phyloP scores from a whole-genome alignment of 1,140 invertebrate genomes.

The Formica exsecta region DNA sequence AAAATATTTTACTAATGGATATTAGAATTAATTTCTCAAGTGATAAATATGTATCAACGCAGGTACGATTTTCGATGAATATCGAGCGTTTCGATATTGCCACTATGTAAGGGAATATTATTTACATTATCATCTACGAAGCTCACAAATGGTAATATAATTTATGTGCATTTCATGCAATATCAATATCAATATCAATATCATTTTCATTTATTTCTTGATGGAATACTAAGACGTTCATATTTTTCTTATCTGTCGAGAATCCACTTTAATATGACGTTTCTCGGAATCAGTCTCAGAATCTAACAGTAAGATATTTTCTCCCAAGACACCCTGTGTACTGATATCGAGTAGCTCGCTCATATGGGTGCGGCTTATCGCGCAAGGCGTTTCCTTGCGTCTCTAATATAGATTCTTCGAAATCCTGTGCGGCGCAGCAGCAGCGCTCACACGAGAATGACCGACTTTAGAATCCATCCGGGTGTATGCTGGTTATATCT shows the following conservation, averaged over 20 bases:
- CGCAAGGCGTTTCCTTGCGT: constrained; percentile 28
- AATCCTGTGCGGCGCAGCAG: neutral
- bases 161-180: neutral
- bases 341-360: constrained; percentile 4
- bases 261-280: neutral
- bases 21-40: neutral
- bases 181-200: neutral
- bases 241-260: neutral
- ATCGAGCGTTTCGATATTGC: constrained; percentile 5
- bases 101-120: neutral
- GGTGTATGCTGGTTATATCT: neutral
- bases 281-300: neutral
- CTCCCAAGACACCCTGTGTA: neutral
- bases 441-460: neutral
- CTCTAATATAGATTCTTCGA: constrained; percentile 41
- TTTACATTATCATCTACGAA: neutral
- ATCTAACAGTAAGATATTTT: neutral
- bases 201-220: constrained; percentile 11
- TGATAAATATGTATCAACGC: constrained; percentile 6
- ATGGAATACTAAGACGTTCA: neutral
- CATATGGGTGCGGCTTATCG: constrained; percentile 2
- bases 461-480: constrained; percentile 19
- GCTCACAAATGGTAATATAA: neutral
- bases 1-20: neutral
- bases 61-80: constrained; percentile 1